Percentiles rank a stretch among this genome's conserved stretches.
phyloP scores from a whole-genome alignment of 2,797 vertebrate species.

The Hapalemur alaotrensis region DNA sequence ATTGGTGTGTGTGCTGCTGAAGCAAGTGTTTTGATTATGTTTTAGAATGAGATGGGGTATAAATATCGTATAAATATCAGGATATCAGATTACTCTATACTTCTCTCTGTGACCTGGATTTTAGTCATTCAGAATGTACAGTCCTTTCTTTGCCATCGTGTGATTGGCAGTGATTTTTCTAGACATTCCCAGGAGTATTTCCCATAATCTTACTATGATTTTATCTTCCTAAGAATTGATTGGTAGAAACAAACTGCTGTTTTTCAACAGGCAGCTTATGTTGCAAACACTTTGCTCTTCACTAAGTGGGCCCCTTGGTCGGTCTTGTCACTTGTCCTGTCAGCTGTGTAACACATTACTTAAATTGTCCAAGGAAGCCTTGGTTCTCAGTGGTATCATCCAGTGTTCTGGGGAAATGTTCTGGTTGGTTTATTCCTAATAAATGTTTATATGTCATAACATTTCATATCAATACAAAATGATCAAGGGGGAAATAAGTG shows the following conservation, averaged over 20 bases:
- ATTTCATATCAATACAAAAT: not conserved
- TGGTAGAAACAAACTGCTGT: not conserved
- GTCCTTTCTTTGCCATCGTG: not conserved
- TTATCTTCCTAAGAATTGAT: not conserved
- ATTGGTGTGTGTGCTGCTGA: no score
- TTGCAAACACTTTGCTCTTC: not conserved
- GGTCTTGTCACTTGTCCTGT: not conserved
- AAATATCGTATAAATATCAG: no score
- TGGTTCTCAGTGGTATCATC: not conserved
- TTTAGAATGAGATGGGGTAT: not conserved
- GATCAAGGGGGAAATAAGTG: not conserved
- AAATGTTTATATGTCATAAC: not conserved
- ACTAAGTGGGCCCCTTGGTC: not conserved
- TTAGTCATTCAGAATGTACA: accelerated
- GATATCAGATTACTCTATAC: not conserved
- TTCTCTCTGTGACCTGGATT: not conserved
- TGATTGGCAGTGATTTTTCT: not conserved
- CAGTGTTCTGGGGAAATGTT: not conserved
- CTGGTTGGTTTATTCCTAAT: not conserved
- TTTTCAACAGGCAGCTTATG: not conserved
- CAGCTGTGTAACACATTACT: not conserved
- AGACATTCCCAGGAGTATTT: not conserved
- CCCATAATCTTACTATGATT: not conserved
- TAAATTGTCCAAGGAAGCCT: no score
- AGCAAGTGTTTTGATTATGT: not conserved